Conservation (phyloP, 2,888 invertebrate genomes). For the Andrena haemorrhoa region DNA sequence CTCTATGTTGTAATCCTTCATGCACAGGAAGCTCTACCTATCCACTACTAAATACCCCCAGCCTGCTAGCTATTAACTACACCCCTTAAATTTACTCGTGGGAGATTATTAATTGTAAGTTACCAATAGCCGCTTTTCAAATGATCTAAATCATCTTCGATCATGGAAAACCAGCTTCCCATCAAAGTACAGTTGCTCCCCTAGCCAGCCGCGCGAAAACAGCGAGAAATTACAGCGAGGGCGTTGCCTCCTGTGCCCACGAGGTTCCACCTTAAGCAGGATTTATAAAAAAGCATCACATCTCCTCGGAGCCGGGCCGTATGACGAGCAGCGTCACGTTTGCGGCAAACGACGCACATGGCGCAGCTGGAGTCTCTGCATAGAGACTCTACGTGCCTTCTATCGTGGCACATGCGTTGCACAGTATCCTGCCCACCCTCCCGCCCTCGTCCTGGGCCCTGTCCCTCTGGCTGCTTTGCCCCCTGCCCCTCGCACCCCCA, state of each 20-base stretch:
- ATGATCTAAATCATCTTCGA: too few relatives aligned
- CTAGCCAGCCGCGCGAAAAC: constrained; percentile 27
- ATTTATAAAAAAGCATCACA: constrained; percentile 69
- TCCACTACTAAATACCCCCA: too few relatives aligned
- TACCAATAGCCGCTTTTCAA: too few relatives aligned
- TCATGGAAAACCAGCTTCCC: too few relatives aligned
- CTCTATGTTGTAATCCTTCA: too few relatives aligned
- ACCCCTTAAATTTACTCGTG: too few relatives aligned
- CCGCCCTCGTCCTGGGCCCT: constrained; percentile 13
- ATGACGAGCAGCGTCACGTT: constrained; percentile 83
- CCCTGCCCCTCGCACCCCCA: constrained; percentile 58
- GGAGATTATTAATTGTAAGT: too few relatives aligned
- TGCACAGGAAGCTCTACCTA: too few relatives aligned
- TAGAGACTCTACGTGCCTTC: constrained; percentile 81
- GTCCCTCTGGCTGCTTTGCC: constrained; percentile 55
- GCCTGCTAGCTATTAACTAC: too few relatives aligned
- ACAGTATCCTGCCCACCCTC: constrained; percentile 37
- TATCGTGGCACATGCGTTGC: constrained; percentile 72
- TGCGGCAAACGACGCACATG: constrained; percentile 84
- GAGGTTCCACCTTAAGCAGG: constrained; percentile 61
- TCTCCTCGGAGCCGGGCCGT: constrained; percentile 56
- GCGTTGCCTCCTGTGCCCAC: constrained; percentile 54
- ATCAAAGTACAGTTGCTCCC: too few relatives aligned
- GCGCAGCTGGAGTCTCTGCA: constrained; percentile 82
- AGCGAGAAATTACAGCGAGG: constrained; percentile 49